Conservation (phyloP, 37 sponge, comb jelly and placozoan species). For the Diacarnus erythraeanus region DNA sequence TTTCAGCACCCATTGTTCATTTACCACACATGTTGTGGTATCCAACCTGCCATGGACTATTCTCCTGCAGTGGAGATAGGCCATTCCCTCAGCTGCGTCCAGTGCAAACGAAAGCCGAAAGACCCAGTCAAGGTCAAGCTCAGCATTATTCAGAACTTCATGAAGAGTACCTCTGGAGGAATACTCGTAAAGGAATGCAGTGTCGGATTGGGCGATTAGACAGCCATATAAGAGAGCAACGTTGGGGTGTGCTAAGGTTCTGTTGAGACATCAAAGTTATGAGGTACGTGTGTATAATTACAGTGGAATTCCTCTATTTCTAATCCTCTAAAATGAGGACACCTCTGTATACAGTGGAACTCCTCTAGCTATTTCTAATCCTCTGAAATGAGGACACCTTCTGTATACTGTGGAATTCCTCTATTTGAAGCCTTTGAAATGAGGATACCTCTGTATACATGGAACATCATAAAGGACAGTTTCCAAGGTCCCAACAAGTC, state of each 20-base stretch:
- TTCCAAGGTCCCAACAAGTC: no score
- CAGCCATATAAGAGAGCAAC: slow-evolving; percentile 45
- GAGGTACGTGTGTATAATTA: no score
- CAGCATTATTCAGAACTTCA: slow-evolving; percentile 5
- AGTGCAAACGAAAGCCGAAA: slow-evolving; percentile 43
- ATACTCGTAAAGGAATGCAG: slow-evolving; percentile 27
- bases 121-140: slow-evolving; percentile 23
- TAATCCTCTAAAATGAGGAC: no score
- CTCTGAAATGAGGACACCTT: no score
- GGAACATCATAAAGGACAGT: no score
- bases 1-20: slow-evolving; percentile 45
- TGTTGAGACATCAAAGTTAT: no score
- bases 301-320: no score
- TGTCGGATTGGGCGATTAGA: background rate
- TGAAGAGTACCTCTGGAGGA: slow-evolving; percentile 38
- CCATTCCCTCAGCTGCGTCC: slow-evolving; percentile 39
- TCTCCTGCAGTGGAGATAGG: slow-evolving; percentile 49
- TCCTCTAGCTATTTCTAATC: no score
- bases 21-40: slow-evolving; percentile 37
- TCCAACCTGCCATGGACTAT: slow-evolving; percentile 41
- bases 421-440: no score
- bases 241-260: slow-evolving; percentile 40
- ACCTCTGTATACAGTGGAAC: no score
- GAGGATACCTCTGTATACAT: no score
- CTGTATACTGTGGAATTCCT: no score